Evolutionary conservation across 2,113 vertebrate genomes (phyloP).

Genomic region (Seriola rivoliana): DNA sequence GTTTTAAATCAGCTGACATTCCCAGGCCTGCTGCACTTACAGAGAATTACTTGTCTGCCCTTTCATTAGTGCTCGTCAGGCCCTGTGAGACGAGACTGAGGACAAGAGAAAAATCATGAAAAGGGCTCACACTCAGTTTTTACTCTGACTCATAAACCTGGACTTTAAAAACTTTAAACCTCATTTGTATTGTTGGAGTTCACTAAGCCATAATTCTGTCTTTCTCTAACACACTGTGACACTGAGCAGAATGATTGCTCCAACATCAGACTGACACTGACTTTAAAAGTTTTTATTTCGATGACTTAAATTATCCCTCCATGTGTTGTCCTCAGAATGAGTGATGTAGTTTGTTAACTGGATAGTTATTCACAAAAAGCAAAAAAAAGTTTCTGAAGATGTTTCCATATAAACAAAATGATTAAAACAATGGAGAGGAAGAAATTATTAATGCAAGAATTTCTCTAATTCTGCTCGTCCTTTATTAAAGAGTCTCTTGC

Average conservation of each 20-base stretch:
- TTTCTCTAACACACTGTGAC: background rate
- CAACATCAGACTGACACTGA: background rate
- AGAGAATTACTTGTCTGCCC: slow-evolving; percentile 13
- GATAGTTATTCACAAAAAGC: background rate
- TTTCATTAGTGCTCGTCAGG: slow-evolving; percentile 32
- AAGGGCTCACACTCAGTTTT: background rate
- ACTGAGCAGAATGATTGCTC: no score
- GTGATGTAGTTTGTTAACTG: background rate
- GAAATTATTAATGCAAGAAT: background rate
- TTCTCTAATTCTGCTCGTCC: background rate
- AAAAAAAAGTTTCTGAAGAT: background rate
- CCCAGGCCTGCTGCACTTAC: background rate
- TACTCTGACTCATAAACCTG: background rate
- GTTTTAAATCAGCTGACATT: slow-evolving; percentile 44
- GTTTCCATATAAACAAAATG: no score
- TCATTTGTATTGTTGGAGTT: background rate
- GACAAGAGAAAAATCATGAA: background rate
- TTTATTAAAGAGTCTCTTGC: background rate
- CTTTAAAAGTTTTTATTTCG: background rate
- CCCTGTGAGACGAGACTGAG: background rate
- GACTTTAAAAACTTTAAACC: slow-evolving; percentile 10
- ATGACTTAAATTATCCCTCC: no score
- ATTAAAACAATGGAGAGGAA: background rate
- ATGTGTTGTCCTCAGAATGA: background rate
- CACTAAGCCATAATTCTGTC: background rate